A percentile compares a stretch with the other conserved stretches of the same genome.
Evolutionary conservation across 2,113 vertebrate species (phyloP).

Genomic region (Heterotis niloticus): DNA sequence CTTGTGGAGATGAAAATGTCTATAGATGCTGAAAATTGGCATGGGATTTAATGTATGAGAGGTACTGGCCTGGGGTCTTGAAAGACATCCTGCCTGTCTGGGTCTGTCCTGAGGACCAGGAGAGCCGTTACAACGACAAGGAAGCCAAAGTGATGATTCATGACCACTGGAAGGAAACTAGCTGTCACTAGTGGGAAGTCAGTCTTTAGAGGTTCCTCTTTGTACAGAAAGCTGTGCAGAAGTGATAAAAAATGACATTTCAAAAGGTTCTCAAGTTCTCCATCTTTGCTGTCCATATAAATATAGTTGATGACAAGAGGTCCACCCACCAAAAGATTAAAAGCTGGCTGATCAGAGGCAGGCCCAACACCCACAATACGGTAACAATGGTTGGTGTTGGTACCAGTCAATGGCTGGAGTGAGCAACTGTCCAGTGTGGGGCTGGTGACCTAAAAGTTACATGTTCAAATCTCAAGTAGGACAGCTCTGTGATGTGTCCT

Average conservation of each 20-base stretch:
- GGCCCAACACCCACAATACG: background rate
- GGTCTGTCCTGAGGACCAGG: background rate
- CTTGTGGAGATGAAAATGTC: too few species aligned
- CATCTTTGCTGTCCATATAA: background rate
- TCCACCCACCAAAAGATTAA: background rate
- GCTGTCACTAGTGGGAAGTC: constrained; percentile 27
- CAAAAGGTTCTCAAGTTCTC: background rate
- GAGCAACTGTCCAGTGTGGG: background rate
- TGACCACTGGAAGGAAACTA: constrained; percentile 30
- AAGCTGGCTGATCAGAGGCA: background rate
- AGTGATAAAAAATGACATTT: constrained; percentile 31
- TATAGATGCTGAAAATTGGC: too few species aligned
- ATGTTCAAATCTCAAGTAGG: background rate
- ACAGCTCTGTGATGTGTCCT: background rate
- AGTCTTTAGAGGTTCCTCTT: constrained; percentile 29
- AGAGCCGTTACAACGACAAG: constrained; percentile 2
- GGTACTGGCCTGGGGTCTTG: background rate
- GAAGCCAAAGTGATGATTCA: constrained; percentile 40
- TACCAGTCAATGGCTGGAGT: background rate
- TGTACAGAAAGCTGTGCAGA: constrained; percentile 27
- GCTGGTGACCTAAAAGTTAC: background rate
- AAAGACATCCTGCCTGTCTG: background rate
- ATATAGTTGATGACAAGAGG: background rate
- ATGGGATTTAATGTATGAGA: too few species aligned
- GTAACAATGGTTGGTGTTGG: background rate